Percentiles rank a stretch among this genome's conserved stretches.
Conservation (phyloP, 2,888 invertebrate species). For the Xanthorhoe spadicearia region DNA sequence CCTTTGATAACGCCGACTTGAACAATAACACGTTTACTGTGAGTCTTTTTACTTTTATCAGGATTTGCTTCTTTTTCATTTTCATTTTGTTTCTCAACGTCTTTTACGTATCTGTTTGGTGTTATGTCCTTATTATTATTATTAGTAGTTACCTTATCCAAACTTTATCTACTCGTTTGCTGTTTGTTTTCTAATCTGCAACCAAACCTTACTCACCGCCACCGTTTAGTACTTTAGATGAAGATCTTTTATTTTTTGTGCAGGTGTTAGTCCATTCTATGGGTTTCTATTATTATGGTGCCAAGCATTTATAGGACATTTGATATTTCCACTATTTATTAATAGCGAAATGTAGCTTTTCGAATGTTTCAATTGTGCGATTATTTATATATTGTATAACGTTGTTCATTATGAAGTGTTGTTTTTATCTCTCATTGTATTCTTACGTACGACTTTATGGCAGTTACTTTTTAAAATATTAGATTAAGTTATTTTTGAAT, state of each 20-base stretch:
- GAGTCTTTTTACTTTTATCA: conserved; percentile 4
- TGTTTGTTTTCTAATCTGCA: too few relatives aligned
- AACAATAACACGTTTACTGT: conserved; percentile 29
- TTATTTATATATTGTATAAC: too few relatives aligned
- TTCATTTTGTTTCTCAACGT: too few relatives aligned
- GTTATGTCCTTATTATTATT: too few relatives aligned
- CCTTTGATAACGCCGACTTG: conserved; percentile 3
- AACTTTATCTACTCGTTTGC: too few relatives aligned
- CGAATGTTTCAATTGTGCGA: background rate
- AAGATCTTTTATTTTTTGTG: background rate
- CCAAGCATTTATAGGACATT: background rate
- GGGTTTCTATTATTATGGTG: background rate
- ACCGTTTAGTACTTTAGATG: too few relatives aligned
- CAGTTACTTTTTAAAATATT: background rate
- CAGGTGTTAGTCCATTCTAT: background rate
- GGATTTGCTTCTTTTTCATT: too few relatives aligned
- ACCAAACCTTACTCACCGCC: too few relatives aligned
- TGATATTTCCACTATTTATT: background rate
- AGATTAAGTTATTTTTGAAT: background rate
- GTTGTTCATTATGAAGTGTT: background rate
- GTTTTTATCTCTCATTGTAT: background rate
- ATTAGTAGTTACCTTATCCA: too few relatives aligned
- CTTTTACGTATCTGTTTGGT: too few relatives aligned
- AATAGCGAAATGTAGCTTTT: background rate
- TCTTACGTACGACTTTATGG: background rate